A percentile compares a stretch with the other conserved stretches of the same genome.
phyloP scores from a whole-genome alignment of 1,140 invertebrate species.

The Drosophila lowei region DNA sequence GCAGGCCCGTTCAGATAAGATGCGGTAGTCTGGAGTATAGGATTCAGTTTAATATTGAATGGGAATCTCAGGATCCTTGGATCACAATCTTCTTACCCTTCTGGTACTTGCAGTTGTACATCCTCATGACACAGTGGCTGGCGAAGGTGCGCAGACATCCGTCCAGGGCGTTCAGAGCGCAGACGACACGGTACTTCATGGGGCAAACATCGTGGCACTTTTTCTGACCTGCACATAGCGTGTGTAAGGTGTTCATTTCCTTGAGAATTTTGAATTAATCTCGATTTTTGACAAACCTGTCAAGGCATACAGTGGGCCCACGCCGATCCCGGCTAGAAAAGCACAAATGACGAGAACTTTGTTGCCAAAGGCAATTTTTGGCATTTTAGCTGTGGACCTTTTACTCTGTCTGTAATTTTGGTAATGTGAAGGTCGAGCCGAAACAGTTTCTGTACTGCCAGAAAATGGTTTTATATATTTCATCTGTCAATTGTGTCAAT shows the following conservation, averaged over 20 bases:
- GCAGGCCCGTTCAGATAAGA: slow-evolving; percentile 57
- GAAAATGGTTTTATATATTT: slow-evolving; percentile 23
- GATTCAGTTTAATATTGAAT: neutral
- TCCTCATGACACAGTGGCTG: slow-evolving; percentile 63
- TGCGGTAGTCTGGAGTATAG: slow-evolving; percentile 45
- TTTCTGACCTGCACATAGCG: slow-evolving; percentile 28
- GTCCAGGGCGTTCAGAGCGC: slow-evolving; percentile 52
- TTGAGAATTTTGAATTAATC: neutral
- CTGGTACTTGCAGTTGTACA: slow-evolving; percentile 70
- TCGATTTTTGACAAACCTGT: slow-evolving; percentile 28
- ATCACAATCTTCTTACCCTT: slow-evolving; percentile 37
- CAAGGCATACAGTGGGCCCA: slow-evolving; percentile 27
- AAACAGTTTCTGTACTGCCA: slow-evolving; percentile 20
- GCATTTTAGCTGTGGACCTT: slow-evolving; percentile 33
- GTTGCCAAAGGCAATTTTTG: slow-evolving; percentile 13
- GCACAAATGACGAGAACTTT: slow-evolving; percentile 24
- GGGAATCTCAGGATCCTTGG: no score
- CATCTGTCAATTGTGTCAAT: slow-evolving; percentile 66
- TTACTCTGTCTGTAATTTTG: slow-evolving; percentile 9
- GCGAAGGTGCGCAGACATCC: slow-evolving; percentile 62
- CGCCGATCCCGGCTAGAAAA: slow-evolving; percentile 23
- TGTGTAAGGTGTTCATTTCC: neutral
- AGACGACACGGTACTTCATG: slow-evolving; percentile 54
- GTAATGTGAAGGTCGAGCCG: slow-evolving; percentile 30
- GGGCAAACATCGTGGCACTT: slow-evolving; percentile 74